Base-by-base conservation (phyloP, 2,797 vertebrate genomes). In the Pempheris klunzingeri region DNA sequence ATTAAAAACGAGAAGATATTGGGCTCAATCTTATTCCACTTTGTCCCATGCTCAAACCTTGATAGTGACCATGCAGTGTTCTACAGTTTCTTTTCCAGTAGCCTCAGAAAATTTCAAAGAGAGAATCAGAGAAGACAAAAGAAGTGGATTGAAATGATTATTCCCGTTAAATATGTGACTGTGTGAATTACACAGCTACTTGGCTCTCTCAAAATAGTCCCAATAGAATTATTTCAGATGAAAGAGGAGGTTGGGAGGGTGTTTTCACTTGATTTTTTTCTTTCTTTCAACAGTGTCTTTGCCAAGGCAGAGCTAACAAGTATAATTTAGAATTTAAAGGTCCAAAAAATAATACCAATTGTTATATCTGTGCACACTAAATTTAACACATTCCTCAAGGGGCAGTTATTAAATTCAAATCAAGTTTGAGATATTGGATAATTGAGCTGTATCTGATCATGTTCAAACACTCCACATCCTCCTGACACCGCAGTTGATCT, bases 211-310 rank as follows among this genome's bases (percentile, higher is more conserved):
- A 74, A 86, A 85, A 79, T 77, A 71, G 70, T 87, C 84, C 81
- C 88, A 83, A 64, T 68, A 68, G 82, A 74, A 82, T 88, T 87
- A 77, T 86, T 88, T 66, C 74, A 84, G 78, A 85, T 88, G 75
- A 87, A 82, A 84, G 75, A 81, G 43, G 44, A 68, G 74, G 66
- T 64, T 87, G 77, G 70, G 59, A 70, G 57, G 58, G 36, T 77
- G 72, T 80, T 81, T 83, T 69, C 78, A 71, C 74, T 79, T 78
- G 79, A 64, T 70, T 78, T 65, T 76, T 63, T 66, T 65, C n/a
- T 62, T 70, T 59, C 64, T 87, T 84, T 81, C 64, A 78, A 81
- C 71, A 60, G 43, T 62, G 64, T 78, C 69, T 67, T 73, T 86
- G 78, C 78, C 85, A 81, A 71, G 15, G 30, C 53, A 58, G 18